Evolutionary conservation across 2,888 invertebrate genomes (phyloP), one percentile per base, ranked within the genome.

Genomic region (Lasius fuliginosus): DNA sequence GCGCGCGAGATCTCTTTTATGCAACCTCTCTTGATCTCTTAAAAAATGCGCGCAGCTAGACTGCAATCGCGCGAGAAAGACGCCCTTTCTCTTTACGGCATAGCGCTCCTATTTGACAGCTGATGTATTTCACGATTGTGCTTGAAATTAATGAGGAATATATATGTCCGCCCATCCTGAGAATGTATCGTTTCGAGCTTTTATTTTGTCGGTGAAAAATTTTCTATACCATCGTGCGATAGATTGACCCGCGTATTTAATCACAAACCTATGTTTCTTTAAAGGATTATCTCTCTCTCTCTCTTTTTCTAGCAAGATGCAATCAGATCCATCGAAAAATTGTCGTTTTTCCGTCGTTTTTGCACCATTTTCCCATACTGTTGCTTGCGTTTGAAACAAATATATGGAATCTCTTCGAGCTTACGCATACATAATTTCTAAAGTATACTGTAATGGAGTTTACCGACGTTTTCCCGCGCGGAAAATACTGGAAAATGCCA

Each of bases 361-460:
- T 53, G 18, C 36, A 15, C 11, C 2, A 27, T 49, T 33, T 49
- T 67, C 4, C 27, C 3, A 40, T 9, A 11, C 27, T 56, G 11
- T 56, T 40, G n/a, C 12, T 69, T 6, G 53, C 23, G 15, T 46
- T 60, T 8, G 46, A 27, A 79, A 60, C n/a, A 27, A 15, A 18
- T 40, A 33, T 15, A 58, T 15, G 11, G 15, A 40, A 60, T 69
- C 46, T 69, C 42, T n/a, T 27, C 33, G 30, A 1, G 15, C 23
- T 58, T 79, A 42, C 9, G 42, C 15, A 77, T 77, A 77, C n/a
- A 58, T 77, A 79, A 60, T 79, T 46, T 68, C 46, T 58, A n/a
- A 58, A 79, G 46, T 60, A 46, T 15, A 18, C 60, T 23, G 60
- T 71, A 42, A 77, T 58, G 33, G 67, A 42, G 58, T 74, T 77